These are phyloP conservation scores for Laticauda colubrina DNA, from an alignment of 2,113 vertebrate species.

Conservation along the genomic window DNA sequence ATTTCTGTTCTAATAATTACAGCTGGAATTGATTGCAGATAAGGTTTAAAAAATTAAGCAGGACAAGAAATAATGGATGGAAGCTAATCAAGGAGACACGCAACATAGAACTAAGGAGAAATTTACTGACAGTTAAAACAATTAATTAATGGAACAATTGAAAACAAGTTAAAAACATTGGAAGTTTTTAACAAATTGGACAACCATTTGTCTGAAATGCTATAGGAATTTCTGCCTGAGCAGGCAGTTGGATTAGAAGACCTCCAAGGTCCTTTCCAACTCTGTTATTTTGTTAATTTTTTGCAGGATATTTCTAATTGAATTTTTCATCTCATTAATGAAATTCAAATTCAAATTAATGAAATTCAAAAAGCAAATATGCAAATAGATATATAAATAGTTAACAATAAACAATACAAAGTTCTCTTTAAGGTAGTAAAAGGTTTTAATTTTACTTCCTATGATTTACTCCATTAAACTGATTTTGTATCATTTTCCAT, in stretches of 20 bases:
- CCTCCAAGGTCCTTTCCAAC: too few species aligned
- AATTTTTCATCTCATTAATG: constrained; percentile 12
- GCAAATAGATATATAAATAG: not conserved
- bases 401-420: not conserved
- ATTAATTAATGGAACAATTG: too few species aligned
- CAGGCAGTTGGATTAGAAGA: too few species aligned
- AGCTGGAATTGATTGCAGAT: not conserved
- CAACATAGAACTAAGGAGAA: too few species aligned
- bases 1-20: not conserved
- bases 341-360: not conserved
- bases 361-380: not conserved
- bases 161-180: too few species aligned
- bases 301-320: constrained; percentile 2
- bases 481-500: accelerated
- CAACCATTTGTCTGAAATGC: too few species aligned
- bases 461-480: not conserved
- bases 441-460: constrained; percentile 28
- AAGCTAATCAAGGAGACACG: too few species aligned
- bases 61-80: too few species aligned
- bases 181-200: too few species aligned
- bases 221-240: too few species aligned
- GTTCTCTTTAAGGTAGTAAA: constrained; percentile 5
- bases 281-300: not conserved
- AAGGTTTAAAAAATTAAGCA: not conserved
- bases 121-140: too few species aligned